Base-by-base conservation (phyloP, 2,888 invertebrate species). In the Heliconius charithonia region DNA sequence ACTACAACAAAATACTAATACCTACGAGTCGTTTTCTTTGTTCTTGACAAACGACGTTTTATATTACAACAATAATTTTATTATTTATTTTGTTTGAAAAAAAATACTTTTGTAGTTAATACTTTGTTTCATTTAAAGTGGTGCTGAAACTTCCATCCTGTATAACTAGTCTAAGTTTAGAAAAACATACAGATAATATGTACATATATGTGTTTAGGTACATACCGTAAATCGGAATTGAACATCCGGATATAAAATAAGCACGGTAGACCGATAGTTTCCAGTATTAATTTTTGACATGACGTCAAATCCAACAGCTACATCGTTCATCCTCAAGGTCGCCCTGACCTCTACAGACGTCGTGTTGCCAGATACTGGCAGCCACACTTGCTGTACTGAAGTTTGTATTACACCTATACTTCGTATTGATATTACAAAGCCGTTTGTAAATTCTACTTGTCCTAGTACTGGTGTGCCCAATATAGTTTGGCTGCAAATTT, bases 261-360 rank as follows among this genome's bases (percentile, higher is more conserved):
- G 70, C 0, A 85, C 86, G 0, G 92, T 91, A 45, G 89, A 90
- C 7, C 81, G 84, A 32, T 84, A 85, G 0, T 45, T 59, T 0
- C 84, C 85, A 0, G 83, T 85, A 9, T 82, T 78, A 29, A 91
- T 27, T 0, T 84, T 82, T 0, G 87, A 89, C 0, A 81, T 75
- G 1, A 92, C 90, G 27, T 93, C 91, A 76, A 87, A 92, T 0
- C 93, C 93, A 0, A 92, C 62, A 0, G 86, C 85, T 3, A 92
- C 84, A 27, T 89, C 84, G 27, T 84, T 87, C 81, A 93, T 81
- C 56, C 89, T 85, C 76, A 93, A 29, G 1, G 87, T 87, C 0
- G 87, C 91, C 65, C 81, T 84, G 0, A 90, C 80, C 3, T 86
- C 79, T 0, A 89, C 89, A 0, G 78, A 83, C 0, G 89, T 88